Percentiles rank a stretch among this genome's conserved stretches.
Evolutionary conservation across 2,113 vertebrate genomes (phyloP).

Genomic region (Ciconia boyciana): DNA sequence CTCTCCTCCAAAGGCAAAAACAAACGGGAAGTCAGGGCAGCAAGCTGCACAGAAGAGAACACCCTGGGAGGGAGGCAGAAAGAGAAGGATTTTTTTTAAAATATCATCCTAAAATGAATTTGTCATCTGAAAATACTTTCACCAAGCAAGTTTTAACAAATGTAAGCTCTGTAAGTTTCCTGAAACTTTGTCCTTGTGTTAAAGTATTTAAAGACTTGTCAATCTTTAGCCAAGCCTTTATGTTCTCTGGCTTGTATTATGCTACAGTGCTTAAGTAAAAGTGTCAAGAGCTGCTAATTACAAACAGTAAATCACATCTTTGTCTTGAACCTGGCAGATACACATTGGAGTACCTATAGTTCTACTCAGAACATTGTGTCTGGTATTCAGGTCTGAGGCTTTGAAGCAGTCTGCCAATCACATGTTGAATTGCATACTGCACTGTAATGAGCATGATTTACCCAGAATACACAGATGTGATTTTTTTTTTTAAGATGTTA

Average conservation of each 20-base stretch:
- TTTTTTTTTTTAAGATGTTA: not conserved
- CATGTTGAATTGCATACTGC: not conserved
- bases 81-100: not conserved
- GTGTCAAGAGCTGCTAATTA: not conserved
- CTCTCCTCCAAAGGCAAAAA: conserved; percentile 94
- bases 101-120: not conserved
- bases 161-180: not conserved
- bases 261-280: no score
- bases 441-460: not conserved
- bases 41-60: conserved; percentile 89
- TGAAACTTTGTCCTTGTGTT: not conserved
- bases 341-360: not conserved
- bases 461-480: not conserved
- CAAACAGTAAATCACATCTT: not conserved
- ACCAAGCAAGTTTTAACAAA: not conserved
- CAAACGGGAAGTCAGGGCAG: conserved; percentile 89
- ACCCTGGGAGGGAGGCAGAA: conserved; percentile 70
- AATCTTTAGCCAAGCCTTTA: no score
- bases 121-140: not conserved
- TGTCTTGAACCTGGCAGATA: not conserved
- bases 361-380: not conserved
- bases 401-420: not conserved
- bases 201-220: no score
- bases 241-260: no score
- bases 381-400: not conserved